These are phyloP conservation scores for Sardinella longiceps DNA, from an alignment of 2,797 vertebrate species.

Conservation along the genomic window DNA sequence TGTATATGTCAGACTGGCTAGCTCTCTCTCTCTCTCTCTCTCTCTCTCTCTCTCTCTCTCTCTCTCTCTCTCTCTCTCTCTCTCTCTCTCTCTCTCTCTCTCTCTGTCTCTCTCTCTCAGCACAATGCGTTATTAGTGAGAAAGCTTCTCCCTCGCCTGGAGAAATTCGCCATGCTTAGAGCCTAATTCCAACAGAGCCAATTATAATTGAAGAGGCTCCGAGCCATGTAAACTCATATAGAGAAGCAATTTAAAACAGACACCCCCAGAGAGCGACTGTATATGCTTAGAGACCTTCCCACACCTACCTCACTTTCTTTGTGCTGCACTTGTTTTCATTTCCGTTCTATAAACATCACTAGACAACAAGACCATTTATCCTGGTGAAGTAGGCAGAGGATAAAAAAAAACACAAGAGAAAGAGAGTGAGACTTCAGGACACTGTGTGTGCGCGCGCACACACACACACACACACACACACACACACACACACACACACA, in stretches of 20 bases:
- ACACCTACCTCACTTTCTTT: not conserved
- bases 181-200: slow-evolving; percentile 20
- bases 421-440: slow-evolving; percentile 11
- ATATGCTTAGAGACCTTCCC: not conserved
- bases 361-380: slow-evolving; percentile 5
- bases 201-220: slow-evolving; percentile 10
- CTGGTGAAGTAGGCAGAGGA: not conserved
- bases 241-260: slow-evolving; percentile 4
- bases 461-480: too few relatives aligned
- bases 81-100: too few relatives aligned
- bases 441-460: not conserved
- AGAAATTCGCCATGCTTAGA: not conserved
- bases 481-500: too few relatives aligned
- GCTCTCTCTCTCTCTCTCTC: not conserved
- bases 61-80: too few relatives aligned
- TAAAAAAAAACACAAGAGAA: slow-evolving; percentile 31
- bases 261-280: not conserved
- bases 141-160: not conserved
- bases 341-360: slow-evolving; percentile 10
- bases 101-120: not conserved
- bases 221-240: slow-evolving; percentile 14
- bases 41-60: too few relatives aligned
- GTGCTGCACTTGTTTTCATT: not conserved
- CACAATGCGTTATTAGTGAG: not conserved
- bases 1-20: not conserved